These are phyloP conservation scores for Pachyuromys duprasi DNA, from an alignment of 2,797 vertebrate species.

Conservation along the genomic window DNA sequence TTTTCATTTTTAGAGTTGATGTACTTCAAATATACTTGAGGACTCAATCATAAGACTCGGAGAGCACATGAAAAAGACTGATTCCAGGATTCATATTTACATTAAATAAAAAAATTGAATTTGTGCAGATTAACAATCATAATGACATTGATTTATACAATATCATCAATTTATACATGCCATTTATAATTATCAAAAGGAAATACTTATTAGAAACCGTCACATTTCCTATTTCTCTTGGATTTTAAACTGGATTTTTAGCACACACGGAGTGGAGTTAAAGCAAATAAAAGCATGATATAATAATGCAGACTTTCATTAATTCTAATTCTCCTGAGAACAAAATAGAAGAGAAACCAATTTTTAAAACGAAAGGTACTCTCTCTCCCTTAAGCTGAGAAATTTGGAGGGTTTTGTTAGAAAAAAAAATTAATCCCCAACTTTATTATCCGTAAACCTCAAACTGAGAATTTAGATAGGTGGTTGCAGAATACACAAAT, in stretches of 20 bases:
- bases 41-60: slow-evolving; percentile 66
- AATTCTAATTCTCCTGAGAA: slow-evolving; percentile 81
- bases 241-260: slow-evolving; percentile 78
- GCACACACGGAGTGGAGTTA: slow-evolving; percentile 71
- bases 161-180: slow-evolving; percentile 65
- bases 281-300: slow-evolving; percentile 81
- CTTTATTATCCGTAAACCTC: slow-evolving; percentile 76
- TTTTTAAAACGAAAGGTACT: slow-evolving; percentile 81
- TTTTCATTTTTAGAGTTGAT: slow-evolving; percentile 84
- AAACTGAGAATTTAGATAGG: slow-evolving; percentile 76
- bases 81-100: slow-evolving; percentile 14
- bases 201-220: slow-evolving; percentile 61
- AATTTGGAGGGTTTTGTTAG: slow-evolving; percentile 53
- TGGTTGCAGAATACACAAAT: slow-evolving; percentile 72
- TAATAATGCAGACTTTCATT: slow-evolving; percentile 85
- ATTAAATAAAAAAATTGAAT: slow-evolving; percentile 61
- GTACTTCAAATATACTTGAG: slow-evolving; percentile 77
- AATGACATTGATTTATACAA: slow-evolving; percentile 68
- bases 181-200: slow-evolving; percentile 69
- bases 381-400: slow-evolving; percentile 68
- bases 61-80: slow-evolving; percentile 47
- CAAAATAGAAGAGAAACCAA: slow-evolving; percentile 79
- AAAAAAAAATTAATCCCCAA: slow-evolving; percentile 68
- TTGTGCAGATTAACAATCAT: slow-evolving; percentile 67
- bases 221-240: slow-evolving; percentile 59